Conservation (phyloP, 1,140 invertebrate species). For the Stegodyphus mimosarum region DNA sequence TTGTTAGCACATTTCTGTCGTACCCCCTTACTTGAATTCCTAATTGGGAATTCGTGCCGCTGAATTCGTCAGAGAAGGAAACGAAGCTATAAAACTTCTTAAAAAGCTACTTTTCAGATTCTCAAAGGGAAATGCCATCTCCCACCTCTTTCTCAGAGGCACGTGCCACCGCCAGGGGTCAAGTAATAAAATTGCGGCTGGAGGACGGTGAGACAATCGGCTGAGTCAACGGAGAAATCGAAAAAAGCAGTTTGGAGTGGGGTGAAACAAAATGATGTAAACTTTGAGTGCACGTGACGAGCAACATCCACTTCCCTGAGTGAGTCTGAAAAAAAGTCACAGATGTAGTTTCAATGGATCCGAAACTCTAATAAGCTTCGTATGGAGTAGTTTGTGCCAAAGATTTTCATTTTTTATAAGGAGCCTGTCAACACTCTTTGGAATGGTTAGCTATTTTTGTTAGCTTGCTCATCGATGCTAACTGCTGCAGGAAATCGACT, state of each 20-base stretch:
- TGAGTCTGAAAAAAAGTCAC: conserved; percentile 5
- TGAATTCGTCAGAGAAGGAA: not conserved
- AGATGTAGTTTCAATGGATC: no score
- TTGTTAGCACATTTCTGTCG: no score
- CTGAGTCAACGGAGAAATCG: conserved; percentile 20
- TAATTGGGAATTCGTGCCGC: not conserved
- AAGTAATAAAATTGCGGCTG: conserved; percentile 7
- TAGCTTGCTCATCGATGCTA: no score
- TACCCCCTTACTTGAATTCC: not conserved
- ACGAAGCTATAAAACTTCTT: conserved; percentile 3
- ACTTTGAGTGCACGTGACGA: conserved; percentile 19
- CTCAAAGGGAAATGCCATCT: conserved; percentile 1
- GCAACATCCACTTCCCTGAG: not conserved
- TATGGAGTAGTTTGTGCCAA: no score
- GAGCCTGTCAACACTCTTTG: no score
- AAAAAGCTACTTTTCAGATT: not conserved
- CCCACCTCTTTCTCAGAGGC: not conserved
- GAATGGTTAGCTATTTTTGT: no score
- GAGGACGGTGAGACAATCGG: not conserved
- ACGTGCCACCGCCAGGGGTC: conserved; percentile 1
- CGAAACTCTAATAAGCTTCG: no score
- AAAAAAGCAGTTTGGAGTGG: conserved; percentile 4
- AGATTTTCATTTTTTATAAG: no score
- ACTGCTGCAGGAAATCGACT: no score
- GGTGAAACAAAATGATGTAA: conserved; percentile 31